Conservation (phyloP, 2,888 invertebrate species). For the Saturnia japonica region DNA sequence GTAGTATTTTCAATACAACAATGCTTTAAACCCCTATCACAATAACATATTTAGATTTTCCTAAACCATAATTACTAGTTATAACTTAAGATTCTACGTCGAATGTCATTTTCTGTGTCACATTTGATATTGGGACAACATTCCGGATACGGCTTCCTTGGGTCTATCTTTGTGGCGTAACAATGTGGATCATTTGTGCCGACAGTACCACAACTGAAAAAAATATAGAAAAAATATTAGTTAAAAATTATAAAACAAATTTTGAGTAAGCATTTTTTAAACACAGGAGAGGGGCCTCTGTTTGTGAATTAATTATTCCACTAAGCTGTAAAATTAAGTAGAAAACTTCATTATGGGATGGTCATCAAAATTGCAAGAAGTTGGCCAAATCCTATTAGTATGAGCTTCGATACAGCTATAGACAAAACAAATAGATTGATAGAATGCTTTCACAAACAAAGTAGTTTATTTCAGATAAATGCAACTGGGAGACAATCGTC, state of each 20-base stretch:
- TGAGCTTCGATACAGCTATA: no score
- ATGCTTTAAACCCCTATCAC: background rate
- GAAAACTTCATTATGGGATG: no score
- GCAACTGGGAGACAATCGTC: no score
- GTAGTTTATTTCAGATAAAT: no score
- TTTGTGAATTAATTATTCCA: no score
- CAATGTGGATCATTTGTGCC: constrained; percentile 47
- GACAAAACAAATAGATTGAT: no score
- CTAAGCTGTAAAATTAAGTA: no score
- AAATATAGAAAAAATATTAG: constrained; percentile 19
- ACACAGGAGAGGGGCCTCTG: no score
- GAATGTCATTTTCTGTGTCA: constrained; percentile 32
- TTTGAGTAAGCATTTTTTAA: background rate
- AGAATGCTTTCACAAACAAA: no score
- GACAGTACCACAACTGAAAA: constrained; percentile 58
- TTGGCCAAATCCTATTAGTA: no score
- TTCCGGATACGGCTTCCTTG: constrained; percentile 53
- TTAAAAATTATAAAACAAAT: background rate
- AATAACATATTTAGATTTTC: constrained; percentile 1
- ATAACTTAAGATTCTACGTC: constrained; percentile 9
- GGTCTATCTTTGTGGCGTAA: constrained; percentile 45
- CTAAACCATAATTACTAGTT: background rate
- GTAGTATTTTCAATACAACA: background rate
- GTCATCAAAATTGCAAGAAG: no score
- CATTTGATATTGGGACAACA: constrained; percentile 60